Conservation (phyloP, 2,797 vertebrate genomes). For the Salmo trutta region DNA sequence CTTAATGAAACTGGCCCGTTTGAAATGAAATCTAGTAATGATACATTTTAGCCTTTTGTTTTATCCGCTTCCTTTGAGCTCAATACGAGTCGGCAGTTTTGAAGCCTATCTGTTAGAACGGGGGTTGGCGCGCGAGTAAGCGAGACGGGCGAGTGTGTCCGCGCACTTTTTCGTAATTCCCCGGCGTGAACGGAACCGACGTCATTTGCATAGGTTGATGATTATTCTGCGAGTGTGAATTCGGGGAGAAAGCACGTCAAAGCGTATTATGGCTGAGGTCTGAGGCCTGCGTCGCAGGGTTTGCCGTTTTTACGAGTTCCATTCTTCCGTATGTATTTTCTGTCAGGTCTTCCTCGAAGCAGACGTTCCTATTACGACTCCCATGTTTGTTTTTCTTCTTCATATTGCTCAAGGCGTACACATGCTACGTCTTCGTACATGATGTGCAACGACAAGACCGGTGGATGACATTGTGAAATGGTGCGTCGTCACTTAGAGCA, state of each 20-base stretch:
- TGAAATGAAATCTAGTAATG: background rate
- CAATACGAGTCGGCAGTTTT: no score
- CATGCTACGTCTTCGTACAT: slow-evolving; percentile 23
- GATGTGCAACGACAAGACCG: slow-evolving; percentile 39
- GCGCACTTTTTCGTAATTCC: background rate
- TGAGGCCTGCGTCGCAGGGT: background rate
- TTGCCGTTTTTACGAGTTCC: background rate
- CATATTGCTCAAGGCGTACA: slow-evolving; percentile 11
- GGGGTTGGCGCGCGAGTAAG: background rate
- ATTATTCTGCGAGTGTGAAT: background rate
- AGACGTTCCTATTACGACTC: background rate
- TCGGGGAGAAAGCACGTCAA: background rate
- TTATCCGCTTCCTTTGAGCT: no score
- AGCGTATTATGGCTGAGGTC: background rate
- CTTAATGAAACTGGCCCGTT: background rate
- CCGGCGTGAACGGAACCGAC: background rate
- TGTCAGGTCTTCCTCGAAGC: background rate
- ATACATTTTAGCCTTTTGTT: background rate
- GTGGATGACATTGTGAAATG: slow-evolving; percentile 51
- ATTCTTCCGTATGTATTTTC: background rate
- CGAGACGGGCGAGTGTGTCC: background rate
- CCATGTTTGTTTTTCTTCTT: background rate
- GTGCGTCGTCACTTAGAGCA: slow-evolving; percentile 46
- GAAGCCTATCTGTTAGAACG: no score
- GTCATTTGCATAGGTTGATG: background rate